phyloP scores from a whole-genome alignment of 1,140 invertebrate genomes.

The Lordiphosa stackelbergi region DNA sequence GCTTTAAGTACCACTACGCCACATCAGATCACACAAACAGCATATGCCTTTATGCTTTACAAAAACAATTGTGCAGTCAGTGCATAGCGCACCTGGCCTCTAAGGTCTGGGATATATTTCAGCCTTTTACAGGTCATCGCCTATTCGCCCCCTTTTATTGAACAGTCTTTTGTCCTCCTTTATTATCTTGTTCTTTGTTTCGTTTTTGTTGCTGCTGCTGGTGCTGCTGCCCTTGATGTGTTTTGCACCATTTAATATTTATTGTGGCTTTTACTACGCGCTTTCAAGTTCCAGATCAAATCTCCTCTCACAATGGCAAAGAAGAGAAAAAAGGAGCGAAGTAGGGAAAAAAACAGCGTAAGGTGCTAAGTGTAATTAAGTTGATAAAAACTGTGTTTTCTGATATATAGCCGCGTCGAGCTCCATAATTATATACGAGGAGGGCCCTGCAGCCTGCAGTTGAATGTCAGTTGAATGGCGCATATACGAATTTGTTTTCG shows the following conservation, averaged over 20 bases:
- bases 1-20: too few species aligned
- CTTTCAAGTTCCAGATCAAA: conserved; percentile 57
- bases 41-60: too few species aligned
- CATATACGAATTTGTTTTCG: conserved; percentile 7
- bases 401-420: conserved; percentile 31
- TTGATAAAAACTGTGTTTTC: conserved; percentile 58
- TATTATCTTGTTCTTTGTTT: conserved; percentile 50
- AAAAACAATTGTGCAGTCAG: too few species aligned
- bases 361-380: conserved; percentile 64
- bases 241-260: conserved; percentile 60
- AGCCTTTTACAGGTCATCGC: neutral
- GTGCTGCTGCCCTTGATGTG: conserved; percentile 41
- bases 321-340: neutral
- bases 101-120: too few species aligned
- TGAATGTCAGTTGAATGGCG: too few species aligned
- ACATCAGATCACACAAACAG: too few species aligned
- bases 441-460: too few species aligned
- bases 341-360: conserved; percentile 16
- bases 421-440: conserved; percentile 9
- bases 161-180: conserved; percentile 19
- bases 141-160: conserved; percentile 13
- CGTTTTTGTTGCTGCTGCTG: conserved; percentile 19
- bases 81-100: too few species aligned
- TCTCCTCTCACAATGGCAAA: conserved; percentile 12
- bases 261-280: conserved; percentile 54